These are phyloP conservation scores for Marronus borbonicus DNA, from an alignment of 2,888 invertebrate species.

Conservation along the genomic window DNA sequence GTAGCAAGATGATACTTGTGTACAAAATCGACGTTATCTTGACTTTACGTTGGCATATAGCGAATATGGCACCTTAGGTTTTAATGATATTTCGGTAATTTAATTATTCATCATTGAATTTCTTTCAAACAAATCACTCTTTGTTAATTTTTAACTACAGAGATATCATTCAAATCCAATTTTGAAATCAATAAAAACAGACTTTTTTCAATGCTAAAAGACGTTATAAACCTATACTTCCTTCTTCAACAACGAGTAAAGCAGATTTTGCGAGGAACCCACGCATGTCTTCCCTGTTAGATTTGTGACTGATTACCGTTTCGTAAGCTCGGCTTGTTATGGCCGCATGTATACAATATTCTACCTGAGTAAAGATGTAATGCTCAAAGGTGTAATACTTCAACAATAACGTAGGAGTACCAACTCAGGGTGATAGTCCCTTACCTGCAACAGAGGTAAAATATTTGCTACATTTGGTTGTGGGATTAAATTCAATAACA, in stretches of 20 bases:
- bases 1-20: too few species aligned
- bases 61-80: too few species aligned
- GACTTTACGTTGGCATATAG: too few species aligned
- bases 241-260: background rate
- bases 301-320: constrained; percentile 29
- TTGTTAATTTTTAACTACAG: too few species aligned
- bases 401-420: constrained; percentile 44
- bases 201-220: too few species aligned
- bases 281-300: constrained; percentile 7
- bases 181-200: too few species aligned
- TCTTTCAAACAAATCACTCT: too few species aligned
- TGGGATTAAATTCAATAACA: constrained; percentile 26
- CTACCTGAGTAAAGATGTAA: constrained; percentile 24
- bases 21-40: too few species aligned
- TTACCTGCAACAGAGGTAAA: constrained; percentile 24
- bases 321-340: constrained; percentile 12
- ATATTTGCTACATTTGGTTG: constrained; percentile 30
- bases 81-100: too few species aligned
- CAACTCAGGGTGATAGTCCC: constrained; percentile 16
- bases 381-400: constrained; percentile 42
- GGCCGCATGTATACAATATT: constrained; percentile 8
- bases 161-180: too few species aligned
- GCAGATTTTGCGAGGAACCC: background rate
- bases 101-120: too few species aligned
- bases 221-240: too few species aligned